Conservation (phyloP, 35 echinoderm and acorn worm genomes). For the Apostichopus japonicus region DNA sequence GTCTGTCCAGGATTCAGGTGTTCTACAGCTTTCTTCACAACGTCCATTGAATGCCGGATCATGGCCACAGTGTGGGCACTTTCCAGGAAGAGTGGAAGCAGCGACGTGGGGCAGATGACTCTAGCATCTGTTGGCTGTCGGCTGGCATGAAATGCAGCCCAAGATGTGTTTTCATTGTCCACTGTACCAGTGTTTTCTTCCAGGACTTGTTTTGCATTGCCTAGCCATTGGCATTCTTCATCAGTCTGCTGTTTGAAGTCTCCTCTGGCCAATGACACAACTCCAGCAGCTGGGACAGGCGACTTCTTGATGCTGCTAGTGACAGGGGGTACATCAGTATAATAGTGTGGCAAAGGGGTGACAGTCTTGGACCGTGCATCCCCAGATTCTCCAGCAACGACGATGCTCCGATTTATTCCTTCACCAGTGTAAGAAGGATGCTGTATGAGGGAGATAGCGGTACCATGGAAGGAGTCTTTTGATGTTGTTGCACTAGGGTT, state of each 20-base stretch:
- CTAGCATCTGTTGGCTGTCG: too few species aligned
- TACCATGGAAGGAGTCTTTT: constrained; percentile 81
- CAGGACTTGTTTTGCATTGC: too few species aligned
- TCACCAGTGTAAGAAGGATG: constrained; percentile 39
- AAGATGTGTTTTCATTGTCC: too few species aligned
- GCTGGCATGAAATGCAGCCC: too few species aligned
- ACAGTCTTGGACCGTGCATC: constrained; percentile 41
- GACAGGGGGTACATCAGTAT: constrained; percentile 33
- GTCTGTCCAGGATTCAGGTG: constrained; percentile 65
- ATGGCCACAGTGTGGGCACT: constrained; percentile 41
- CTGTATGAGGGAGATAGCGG: constrained; percentile 64
- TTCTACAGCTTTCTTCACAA: background rate
- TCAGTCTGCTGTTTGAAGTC: too few species aligned
- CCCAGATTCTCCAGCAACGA: constrained; percentile 14
- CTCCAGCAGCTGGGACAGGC: background rate
- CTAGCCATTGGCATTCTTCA: too few species aligned
- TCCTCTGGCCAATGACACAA: too few species aligned
- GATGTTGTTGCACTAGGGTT: constrained; percentile 75
- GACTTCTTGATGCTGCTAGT: background rate
- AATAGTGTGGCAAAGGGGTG: constrained; percentile 50
- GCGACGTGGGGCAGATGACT: background rate
- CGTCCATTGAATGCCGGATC: constrained; percentile 57
- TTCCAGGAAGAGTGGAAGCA: background rate
- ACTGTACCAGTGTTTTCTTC: too few species aligned
- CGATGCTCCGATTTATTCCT: constrained; percentile 59